Evolutionary conservation across 2,113 vertebrate genomes (phyloP).

Genomic region (Nycticebus coucang): DNA sequence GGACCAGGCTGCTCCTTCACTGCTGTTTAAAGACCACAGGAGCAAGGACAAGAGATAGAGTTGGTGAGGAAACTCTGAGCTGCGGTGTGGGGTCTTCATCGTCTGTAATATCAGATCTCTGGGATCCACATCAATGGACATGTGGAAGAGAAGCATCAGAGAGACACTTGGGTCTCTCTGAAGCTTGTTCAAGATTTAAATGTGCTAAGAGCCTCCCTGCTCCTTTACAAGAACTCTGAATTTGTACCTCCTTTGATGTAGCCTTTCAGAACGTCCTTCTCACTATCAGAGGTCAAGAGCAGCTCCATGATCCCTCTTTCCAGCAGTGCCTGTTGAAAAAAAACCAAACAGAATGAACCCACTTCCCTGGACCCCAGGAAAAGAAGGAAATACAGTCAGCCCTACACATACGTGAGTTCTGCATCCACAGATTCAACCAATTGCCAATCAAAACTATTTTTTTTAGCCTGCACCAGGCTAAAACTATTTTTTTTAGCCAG

Average conservation of each 20-base stretch:
- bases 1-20: neutral
- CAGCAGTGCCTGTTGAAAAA: conserved; percentile 86
- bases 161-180: neutral
- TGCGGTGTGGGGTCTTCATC: neutral
- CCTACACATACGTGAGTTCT: too few relatives aligned
- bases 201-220: neutral
- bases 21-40: neutral
- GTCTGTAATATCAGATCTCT: neutral
- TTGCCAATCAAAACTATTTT: too few relatives aligned
- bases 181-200: neutral
- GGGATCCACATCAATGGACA: neutral
- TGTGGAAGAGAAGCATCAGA: neutral
- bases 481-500: too few relatives aligned
- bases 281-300: conserved; percentile 92
- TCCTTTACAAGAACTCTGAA: neutral
- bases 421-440: neutral
- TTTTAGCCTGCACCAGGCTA: too few relatives aligned
- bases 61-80: neutral
- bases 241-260: conserved; percentile 90
- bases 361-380: neutral
- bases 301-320: conserved; percentile 91
- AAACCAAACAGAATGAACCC: neutral
- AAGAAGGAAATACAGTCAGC: neutral
- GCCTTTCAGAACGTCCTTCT: conserved; percentile 85
- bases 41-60: neutral